Evolutionary conservation across 2,113 vertebrate species (phyloP).

Genomic region (Oryzias curvinotus): DNA sequence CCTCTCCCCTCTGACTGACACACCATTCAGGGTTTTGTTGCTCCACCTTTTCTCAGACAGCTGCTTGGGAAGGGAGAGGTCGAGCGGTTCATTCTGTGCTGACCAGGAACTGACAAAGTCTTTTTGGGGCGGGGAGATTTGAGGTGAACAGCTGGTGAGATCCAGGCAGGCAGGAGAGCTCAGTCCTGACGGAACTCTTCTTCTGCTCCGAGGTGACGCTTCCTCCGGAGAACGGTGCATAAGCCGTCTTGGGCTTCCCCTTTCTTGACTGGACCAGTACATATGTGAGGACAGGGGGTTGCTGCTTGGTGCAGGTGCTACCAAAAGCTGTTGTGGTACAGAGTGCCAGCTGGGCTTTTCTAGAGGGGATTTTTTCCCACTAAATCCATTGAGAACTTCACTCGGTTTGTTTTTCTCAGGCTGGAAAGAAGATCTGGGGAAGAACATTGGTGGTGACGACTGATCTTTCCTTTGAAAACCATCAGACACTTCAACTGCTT

Average conservation of each 20-base stretch:
- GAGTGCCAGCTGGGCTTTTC: constrained; percentile 70
- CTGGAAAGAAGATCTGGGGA: constrained; percentile 39
- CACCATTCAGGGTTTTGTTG: constrained; percentile 44
- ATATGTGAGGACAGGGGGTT: constrained; percentile 36
- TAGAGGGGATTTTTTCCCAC: constrained; percentile 58
- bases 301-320: constrained; percentile 51
- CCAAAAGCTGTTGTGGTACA: constrained; percentile 68
- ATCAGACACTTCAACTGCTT: constrained; percentile 46
- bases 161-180: constrained; percentile 61
- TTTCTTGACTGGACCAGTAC: constrained; percentile 61
- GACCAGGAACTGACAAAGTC: constrained; percentile 45
- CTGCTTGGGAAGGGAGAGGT: constrained; percentile 78
- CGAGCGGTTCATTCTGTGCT: constrained; percentile 77
- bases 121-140: constrained; percentile 45
- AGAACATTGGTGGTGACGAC: constrained; percentile 40
- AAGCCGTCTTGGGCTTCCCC: constrained; percentile 52
- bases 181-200: constrained; percentile 55
- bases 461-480: constrained; percentile 41
- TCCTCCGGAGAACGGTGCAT: constrained; percentile 50
- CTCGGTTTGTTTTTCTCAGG: constrained; percentile 45
- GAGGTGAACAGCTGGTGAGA: constrained; percentile 55
- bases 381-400: constrained; percentile 55
- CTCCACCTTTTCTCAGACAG: constrained; percentile 30
- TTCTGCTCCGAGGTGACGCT: constrained; percentile 56
- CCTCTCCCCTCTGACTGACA: constrained; percentile 37